These are phyloP conservation scores for Drosophila heteroneura DNA, from an alignment of 2,888 invertebrate species.

Conservation along the genomic window DNA sequence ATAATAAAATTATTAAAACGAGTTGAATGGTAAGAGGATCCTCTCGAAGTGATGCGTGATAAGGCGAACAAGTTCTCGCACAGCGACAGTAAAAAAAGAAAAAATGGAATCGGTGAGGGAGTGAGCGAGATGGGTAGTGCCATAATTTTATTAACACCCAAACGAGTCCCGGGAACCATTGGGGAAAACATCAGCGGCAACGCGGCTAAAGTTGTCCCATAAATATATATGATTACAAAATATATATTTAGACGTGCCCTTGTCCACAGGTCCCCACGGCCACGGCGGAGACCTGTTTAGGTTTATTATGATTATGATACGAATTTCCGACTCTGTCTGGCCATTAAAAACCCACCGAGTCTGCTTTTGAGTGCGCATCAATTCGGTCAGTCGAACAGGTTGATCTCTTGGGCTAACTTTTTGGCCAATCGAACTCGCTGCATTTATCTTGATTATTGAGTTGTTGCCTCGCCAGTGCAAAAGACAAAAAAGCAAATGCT, in stretches of 20 bases:
- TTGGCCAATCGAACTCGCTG: constrained; percentile 53
- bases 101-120: constrained; percentile 26
- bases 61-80: constrained; percentile 52
- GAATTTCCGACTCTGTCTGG: constrained; percentile 65
- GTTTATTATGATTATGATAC: constrained; percentile 75
- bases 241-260: constrained; percentile 64
- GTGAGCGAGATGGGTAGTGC: constrained; percentile 40
- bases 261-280: constrained; percentile 22
- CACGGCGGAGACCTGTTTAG: constrained; percentile 58
- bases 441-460: constrained; percentile 76
- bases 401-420: constrained; percentile 54
- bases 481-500: not conserved
- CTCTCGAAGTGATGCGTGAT: constrained; percentile 47
- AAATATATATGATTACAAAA: constrained; percentile 79
- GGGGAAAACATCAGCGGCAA: constrained; percentile 30
- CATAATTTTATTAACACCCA: constrained; percentile 77
- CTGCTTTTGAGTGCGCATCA: constrained; percentile 61
- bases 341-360: constrained; percentile 47
- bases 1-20: constrained; percentile 76
- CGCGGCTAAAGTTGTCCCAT: constrained; percentile 62
- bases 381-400: constrained; percentile 78
- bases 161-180: constrained; percentile 49
- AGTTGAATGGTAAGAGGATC: constrained; percentile 69
- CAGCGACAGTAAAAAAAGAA: not conserved
- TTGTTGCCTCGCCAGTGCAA: constrained; percentile 41